Conservation (phyloP, 2,888 invertebrate species). For the Monoplex corrugatus region DNA sequence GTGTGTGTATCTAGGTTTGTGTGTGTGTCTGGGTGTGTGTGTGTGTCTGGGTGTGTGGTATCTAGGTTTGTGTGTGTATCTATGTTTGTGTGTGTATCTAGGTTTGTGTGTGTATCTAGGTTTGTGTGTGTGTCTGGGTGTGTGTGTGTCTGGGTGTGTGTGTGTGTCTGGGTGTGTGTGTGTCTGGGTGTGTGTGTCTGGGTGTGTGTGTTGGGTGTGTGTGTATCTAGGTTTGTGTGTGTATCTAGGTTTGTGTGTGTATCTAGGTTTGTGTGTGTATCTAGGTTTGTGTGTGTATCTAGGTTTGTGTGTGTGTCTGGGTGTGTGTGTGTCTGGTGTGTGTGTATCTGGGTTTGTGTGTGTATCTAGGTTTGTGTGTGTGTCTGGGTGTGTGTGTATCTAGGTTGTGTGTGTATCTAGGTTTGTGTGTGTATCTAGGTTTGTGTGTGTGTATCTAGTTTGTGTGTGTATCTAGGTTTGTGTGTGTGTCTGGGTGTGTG, state of each 20-base stretch:
- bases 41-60: neutral
- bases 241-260: neutral
- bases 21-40: neutral
- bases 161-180: neutral
- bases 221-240: neutral
- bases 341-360: neutral
- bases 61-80: neutral
- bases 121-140: neutral
- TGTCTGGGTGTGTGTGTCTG: neutral
- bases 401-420: no score
- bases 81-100: neutral
- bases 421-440: no score
- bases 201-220: neutral
- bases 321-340: constrained; percentile 2
- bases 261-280: no score
- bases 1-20: constrained; percentile 6
- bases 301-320: no score
- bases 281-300: no score
- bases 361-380: neutral
- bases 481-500: no score
- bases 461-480: no score
- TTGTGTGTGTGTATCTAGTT: no score
- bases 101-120: neutral
- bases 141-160: neutral
- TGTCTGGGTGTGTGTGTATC: no score